Conservation (phyloP, 1,140 invertebrate species). For the Conus betulinus region DNA sequence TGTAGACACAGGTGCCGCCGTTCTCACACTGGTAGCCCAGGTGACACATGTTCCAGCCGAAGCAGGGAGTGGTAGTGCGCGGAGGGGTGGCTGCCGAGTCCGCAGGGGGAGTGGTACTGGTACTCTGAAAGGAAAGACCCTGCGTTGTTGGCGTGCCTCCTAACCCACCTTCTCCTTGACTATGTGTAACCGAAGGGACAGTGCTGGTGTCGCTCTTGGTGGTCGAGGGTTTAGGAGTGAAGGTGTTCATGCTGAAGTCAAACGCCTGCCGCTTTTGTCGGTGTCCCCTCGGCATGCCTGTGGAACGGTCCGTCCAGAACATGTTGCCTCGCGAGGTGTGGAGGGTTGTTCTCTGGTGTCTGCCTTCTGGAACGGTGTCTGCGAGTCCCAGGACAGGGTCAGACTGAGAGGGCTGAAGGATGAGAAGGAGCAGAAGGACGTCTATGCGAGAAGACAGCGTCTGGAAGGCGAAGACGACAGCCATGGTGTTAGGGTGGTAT, state of each 20-base stretch:
- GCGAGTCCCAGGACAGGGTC: background rate
- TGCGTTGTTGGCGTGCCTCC: background rate
- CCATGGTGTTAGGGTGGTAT: background rate
- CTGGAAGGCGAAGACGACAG: background rate
- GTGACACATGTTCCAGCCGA: background rate
- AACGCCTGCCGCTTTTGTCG: background rate
- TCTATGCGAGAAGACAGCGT: background rate
- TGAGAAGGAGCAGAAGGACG: background rate
- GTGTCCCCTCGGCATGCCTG: background rate
- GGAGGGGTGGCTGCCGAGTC: background rate
- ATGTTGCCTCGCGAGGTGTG: too few species aligned
- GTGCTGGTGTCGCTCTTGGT: background rate
- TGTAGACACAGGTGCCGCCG: background rate
- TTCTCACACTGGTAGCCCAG: background rate
- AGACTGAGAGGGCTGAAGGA: background rate
- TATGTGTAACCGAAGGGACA: background rate
- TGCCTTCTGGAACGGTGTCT: background rate
- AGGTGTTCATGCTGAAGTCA: background rate
- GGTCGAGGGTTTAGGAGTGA: background rate
- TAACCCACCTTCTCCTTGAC: background rate
- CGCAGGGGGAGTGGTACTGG: background rate
- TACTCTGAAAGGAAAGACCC: background rate
- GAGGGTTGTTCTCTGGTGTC: too few species aligned
- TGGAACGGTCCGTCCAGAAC: too few species aligned
- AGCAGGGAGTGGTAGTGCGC: background rate